Conservation (phyloP, 2,797 vertebrate genomes). For the Microchirus variegatus region DNA sequence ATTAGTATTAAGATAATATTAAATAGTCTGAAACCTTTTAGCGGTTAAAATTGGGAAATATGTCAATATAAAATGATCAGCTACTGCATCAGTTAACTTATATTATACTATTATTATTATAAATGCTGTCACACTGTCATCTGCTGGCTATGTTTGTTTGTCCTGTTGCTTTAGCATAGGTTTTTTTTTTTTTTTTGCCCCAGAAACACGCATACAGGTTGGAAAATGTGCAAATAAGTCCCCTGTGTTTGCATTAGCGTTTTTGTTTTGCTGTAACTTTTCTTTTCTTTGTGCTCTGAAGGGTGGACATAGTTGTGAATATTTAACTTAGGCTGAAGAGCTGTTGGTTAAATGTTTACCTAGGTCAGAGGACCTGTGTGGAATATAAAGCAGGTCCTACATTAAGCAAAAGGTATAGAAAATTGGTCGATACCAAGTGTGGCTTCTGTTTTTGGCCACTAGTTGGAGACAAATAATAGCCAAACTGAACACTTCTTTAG, state of each 20-base stretch:
- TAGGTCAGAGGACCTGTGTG: slow-evolving; percentile 23
- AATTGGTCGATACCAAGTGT: neutral
- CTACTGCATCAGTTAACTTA: too few species aligned
- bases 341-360: slow-evolving; percentile 49
- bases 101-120: too few species aligned
- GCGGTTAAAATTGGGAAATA: too few species aligned
- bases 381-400: slow-evolving; percentile 18
- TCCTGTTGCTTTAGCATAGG: too few species aligned
- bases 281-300: slow-evolving; percentile 35
- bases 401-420: slow-evolving; percentile 23
- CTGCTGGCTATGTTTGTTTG: too few species aligned
- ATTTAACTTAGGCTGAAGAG: slow-evolving; percentile 42
- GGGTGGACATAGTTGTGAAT: slow-evolving; percentile 47
- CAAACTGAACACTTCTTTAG: neutral
- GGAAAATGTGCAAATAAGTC: neutral
- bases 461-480: slow-evolving; percentile 29
- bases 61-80: too few species aligned
- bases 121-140: too few species aligned
- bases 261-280: slow-evolving; percentile 28
- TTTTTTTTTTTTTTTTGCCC: too few species aligned
- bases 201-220: too few species aligned
- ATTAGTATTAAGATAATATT: too few species aligned
- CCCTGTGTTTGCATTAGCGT: neutral
- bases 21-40: too few species aligned
- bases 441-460: slow-evolving; percentile 4